phyloP scores from a whole-genome alignment of 2,797 vertebrate genomes.

The Leptoclinus maculatus region DNA sequence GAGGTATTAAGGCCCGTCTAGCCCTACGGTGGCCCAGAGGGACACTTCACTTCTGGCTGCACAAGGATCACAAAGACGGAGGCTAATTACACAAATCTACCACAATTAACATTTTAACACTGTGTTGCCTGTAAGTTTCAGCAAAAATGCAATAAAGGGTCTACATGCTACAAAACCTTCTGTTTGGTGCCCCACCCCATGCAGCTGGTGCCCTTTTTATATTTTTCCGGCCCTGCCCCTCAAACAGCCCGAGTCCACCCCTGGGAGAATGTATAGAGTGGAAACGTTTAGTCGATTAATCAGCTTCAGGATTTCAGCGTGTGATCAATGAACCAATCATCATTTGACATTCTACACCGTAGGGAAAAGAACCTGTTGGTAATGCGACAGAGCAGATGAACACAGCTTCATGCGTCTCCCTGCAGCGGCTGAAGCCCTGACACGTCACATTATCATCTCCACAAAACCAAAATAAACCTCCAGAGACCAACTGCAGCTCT shows the following conservation, averaged over 20 bases:
- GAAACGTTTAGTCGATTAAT: background rate
- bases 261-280: background rate
- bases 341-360: background rate
- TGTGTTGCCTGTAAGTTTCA: too few species aligned
- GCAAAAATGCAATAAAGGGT: too few species aligned
- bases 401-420: conserved; percentile 32
- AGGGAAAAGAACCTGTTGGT: conserved; percentile 21
- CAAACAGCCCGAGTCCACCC: too few species aligned
- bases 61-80: too few species aligned
- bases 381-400: conserved; percentile 27
- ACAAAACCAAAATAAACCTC: background rate
- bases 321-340: background rate
- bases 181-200: too few species aligned
- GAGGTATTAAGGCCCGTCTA: too few species aligned
- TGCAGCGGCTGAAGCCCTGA: conserved; percentile 19
- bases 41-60: too few species aligned
- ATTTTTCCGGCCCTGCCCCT: too few species aligned
- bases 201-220: too few species aligned
- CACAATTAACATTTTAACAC: too few species aligned
- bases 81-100: too few species aligned
- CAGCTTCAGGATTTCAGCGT: background rate
- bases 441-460: conserved; percentile 32
- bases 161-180: too few species aligned
- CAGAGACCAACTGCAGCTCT: conserved; percentile 6
- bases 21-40: background rate